These are phyloP conservation scores for Oophaga pumilio DNA, from an alignment of 2,113 vertebrate species.

Conservation along the genomic window DNA sequence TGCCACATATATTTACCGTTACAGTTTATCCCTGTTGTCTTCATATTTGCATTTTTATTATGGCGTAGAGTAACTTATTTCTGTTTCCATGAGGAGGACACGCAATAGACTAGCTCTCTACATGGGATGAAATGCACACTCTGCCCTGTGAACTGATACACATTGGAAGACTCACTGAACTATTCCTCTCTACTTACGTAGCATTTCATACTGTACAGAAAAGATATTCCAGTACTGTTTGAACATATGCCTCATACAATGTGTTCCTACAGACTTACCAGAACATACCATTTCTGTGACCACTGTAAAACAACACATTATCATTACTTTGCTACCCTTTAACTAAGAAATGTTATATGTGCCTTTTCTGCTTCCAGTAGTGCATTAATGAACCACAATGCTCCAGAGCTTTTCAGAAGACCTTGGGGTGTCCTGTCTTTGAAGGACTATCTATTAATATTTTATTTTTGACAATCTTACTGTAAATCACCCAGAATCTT, in stretches of 20 bases:
- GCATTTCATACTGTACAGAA: background rate
- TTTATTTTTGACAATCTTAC: constrained; percentile 53
- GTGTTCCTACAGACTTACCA: background rate
- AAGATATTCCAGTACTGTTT: background rate
- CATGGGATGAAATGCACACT: background rate
- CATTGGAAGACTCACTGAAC: background rate
- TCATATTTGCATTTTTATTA: background rate
- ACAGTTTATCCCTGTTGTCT: background rate
- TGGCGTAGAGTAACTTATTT: background rate
- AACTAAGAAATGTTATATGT: background rate
- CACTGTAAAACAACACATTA: constrained; percentile 52
- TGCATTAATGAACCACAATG: constrained; percentile 7
- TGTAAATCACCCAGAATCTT: constrained; percentile 51
- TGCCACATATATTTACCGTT: background rate
- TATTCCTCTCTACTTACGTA: background rate
- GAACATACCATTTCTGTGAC: constrained; percentile 33
- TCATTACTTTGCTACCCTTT: constrained; percentile 35
- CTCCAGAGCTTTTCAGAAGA: background rate
- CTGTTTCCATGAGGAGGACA: background rate
- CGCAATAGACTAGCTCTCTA: background rate
- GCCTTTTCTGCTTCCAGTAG: constrained; percentile 28
- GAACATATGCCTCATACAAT: background rate
- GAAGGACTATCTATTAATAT: constrained; percentile 49
- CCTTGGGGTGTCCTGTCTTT: constrained; percentile 17
- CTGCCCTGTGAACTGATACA: background rate